Percentiles rank a stretch among this genome's conserved stretches.
Evolutionary conservation across 2,888 invertebrate species (phyloP).

Genomic region (Trichogramma dendrolimi): DNA sequence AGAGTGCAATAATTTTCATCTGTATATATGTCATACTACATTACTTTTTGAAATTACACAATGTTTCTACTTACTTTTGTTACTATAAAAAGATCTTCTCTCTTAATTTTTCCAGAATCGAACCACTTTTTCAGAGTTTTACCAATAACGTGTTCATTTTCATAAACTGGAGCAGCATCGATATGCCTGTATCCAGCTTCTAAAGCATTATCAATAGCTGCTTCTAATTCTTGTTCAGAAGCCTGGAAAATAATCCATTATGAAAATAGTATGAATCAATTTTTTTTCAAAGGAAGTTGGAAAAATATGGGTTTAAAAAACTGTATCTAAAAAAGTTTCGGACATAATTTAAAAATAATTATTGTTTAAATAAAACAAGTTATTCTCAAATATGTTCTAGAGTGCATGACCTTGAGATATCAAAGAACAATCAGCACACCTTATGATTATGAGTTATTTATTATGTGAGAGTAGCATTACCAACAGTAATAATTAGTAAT

Average conservation of each 20-base stretch:
- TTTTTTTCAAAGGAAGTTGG: background rate
- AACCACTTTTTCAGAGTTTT: conserved; percentile 70
- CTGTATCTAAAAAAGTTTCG: no score
- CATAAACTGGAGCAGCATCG: conserved; percentile 74
- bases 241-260: conserved; percentile 54
- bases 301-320: no score
- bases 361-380: no score
- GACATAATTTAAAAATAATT: no score
- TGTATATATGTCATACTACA: background rate
- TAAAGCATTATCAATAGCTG: conserved; percentile 66
- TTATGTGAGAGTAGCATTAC: no score
- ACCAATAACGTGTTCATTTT: conserved; percentile 74
- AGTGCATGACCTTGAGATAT: no score
- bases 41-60: background rate
- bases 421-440: no score
- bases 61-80: conserved; percentile 61
- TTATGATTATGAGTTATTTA: no score
- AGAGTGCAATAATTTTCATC: background rate
- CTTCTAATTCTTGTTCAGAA: conserved; percentile 63
- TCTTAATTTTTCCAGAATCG: conserved; percentile 61
- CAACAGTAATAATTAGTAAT: no score
- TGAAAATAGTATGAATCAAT: background rate
- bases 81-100: conserved; percentile 79
- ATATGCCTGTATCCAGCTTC: conserved; percentile 78
- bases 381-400: no score